These are phyloP conservation scores for Gymnocephalus cernua DNA, from an alignment of 2,113 vertebrate genomes.

Conservation along the genomic window DNA sequence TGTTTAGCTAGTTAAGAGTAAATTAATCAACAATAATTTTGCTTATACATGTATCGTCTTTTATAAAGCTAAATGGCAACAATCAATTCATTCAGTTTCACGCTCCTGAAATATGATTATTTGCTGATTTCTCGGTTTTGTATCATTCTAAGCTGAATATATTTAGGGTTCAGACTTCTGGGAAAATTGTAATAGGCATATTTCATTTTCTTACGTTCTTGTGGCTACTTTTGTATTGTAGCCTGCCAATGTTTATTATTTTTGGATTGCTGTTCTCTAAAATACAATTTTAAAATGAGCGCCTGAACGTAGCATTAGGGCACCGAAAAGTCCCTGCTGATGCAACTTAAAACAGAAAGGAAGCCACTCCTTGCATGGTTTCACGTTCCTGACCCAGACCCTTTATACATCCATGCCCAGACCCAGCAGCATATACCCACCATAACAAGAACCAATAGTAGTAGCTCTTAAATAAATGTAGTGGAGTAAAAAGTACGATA, in stretches of 20 bases:
- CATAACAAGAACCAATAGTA: no score
- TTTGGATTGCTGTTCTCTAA: neutral
- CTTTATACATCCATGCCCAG: no score
- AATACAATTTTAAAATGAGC: neutral
- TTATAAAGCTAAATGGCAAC: neutral
- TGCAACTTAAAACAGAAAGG: neutral
- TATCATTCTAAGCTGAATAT: neutral
- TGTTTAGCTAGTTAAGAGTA: no score
- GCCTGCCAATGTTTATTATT: no score
- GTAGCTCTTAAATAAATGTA: no score
- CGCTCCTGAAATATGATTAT: neutral
- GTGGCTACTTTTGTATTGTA: no score
- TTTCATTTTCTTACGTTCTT: neutral
- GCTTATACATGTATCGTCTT: neutral
- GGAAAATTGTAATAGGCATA: neutral
- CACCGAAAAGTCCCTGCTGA: slow-evolving; percentile 1
- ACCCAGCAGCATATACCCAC: no score
- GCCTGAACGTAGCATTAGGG: slow-evolving; percentile 21
- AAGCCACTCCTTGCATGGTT: neutral
- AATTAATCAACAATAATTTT: neutral
- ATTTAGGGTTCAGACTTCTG: neutral
- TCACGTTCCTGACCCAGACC: no score
- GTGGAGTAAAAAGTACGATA: no score
- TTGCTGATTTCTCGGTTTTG: neutral
- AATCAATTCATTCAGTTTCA: neutral